Conservation (phyloP, 2,888 invertebrate genomes). For the Eumacrocentrus americanus region DNA sequence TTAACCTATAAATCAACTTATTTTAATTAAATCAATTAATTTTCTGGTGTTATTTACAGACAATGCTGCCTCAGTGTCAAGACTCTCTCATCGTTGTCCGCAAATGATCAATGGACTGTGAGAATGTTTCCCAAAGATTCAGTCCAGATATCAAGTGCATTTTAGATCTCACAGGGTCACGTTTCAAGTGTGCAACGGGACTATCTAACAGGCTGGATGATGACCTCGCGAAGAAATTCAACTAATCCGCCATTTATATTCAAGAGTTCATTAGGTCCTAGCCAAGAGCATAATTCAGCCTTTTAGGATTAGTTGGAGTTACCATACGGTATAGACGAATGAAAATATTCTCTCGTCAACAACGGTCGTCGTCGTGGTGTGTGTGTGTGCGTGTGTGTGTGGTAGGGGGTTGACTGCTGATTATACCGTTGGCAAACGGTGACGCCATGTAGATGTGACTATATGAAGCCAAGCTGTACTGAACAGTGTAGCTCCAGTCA, state of each 20-base stretch:
- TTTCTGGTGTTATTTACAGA: too few species aligned
- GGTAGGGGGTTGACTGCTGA: constrained; percentile 20
- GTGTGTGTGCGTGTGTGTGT: background rate
- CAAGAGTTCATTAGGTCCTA: background rate
- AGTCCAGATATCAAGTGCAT: background rate
- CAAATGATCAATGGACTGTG: background rate
- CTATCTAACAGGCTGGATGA: background rate
- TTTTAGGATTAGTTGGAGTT: background rate
- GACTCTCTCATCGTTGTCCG: background rate
- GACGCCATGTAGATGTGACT: constrained; percentile 35
- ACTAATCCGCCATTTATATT: background rate
- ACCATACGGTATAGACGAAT: constrained; percentile 1
- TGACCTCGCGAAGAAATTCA: background rate
- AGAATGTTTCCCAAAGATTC: background rate
- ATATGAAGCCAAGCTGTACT: constrained; percentile 22
- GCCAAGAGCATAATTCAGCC: background rate
- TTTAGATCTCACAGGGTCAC: background rate
- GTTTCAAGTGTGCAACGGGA: constrained; percentile 6
- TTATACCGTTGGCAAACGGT: constrained; percentile 21
- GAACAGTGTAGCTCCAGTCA: constrained; percentile 36
- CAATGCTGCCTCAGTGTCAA: background rate
- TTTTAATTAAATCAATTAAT: too few species aligned
- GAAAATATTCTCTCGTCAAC: constrained; percentile 11
- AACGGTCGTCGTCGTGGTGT: too few species aligned
- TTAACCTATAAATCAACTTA: too few species aligned